phyloP scores from a whole-genome alignment of 2,797 vertebrate genomes.

The Gymnothorax javanicus region DNA sequence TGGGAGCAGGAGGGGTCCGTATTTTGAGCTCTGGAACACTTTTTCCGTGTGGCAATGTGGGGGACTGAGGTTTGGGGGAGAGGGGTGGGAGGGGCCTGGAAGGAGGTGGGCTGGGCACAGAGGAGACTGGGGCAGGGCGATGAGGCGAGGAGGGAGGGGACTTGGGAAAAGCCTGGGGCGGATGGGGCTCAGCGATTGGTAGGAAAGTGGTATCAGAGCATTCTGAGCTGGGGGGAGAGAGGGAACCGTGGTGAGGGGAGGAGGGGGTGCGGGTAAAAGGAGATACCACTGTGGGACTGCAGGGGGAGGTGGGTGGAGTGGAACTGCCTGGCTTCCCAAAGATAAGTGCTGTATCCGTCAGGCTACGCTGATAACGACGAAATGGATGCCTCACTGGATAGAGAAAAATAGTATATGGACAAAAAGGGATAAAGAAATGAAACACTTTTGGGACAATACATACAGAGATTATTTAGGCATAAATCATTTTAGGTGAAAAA shows the following conservation, averaged over 20 bases:
- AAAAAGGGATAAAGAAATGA: not conserved
- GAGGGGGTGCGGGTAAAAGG: conserved; percentile 67
- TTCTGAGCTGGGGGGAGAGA: conserved; percentile 64
- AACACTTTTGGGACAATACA: not conserved
- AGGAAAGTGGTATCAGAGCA: conserved; percentile 49
- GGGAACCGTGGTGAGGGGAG: conserved; percentile 54
- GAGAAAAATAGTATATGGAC: not conserved
- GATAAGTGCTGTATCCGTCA: conserved; percentile 84
- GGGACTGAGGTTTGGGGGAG: not conserved
- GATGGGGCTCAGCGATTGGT: conserved; percentile 54
- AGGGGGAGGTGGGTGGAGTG: conserved; percentile 55
- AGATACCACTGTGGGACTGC: conserved; percentile 68
- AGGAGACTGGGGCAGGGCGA: conserved; percentile 44
- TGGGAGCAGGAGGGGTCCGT: not conserved
- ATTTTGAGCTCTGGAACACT: not conserved
- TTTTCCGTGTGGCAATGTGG: not conserved
- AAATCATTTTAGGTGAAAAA: too few species aligned
- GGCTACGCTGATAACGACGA: conserved; percentile 83
- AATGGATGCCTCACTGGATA: conserved; percentile 71
- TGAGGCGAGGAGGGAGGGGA: conserved; percentile 60
- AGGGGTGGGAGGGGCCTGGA: not conserved
- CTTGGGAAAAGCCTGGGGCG: conserved; percentile 40
- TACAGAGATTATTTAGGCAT: not conserved
- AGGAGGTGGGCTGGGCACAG: conserved; percentile 42
- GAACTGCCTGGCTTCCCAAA: conserved; percentile 70